phyloP scores from a whole-genome alignment of 2,888 invertebrate genomes.

The Linyphia triangularis region DNA sequence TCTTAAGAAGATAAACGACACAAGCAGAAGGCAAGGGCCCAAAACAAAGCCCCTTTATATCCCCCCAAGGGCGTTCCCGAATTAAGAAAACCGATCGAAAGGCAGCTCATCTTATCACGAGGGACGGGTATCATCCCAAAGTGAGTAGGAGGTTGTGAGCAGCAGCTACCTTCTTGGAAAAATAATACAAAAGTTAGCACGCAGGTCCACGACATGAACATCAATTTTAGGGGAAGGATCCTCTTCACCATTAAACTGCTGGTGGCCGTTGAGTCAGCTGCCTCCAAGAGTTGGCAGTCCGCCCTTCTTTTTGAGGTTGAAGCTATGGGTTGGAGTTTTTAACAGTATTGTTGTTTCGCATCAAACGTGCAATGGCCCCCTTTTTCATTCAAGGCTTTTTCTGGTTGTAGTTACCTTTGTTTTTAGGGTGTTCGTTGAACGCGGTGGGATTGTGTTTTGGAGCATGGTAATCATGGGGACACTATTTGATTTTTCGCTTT shows the following conservation, averaged over 20 bases:
- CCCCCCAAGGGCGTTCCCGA: neutral
- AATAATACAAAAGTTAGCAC: neutral
- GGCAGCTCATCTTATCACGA: neutral
- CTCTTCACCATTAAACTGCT: slow-evolving; percentile 26
- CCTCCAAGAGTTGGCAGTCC: slow-evolving; percentile 11
- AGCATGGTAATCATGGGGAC: neutral
- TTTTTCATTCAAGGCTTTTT: neutral
- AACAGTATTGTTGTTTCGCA: too few species aligned
- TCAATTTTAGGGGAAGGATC: slow-evolving; percentile 4
- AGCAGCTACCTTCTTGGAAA: neutral
- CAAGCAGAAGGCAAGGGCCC: too few species aligned
- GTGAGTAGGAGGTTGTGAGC: neutral
- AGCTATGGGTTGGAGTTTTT: neutral
- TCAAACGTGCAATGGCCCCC: neutral
- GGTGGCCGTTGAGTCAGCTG: slow-evolving; percentile 39
- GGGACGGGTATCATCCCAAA: neutral
- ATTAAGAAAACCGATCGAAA: neutral
- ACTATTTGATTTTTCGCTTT: neutral
- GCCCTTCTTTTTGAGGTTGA: neutral
- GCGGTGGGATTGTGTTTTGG: neutral
- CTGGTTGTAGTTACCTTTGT: neutral
- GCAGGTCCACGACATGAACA: slow-evolving; percentile 16
- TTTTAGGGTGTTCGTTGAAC: neutral
- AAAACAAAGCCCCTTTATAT: neutral
- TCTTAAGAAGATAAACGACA: too few species aligned